Evolutionary conservation across 1,140 invertebrate species (phyloP), one percentile per base, ranked within the genome.

Genomic region (Drosophila mayri): DNA sequence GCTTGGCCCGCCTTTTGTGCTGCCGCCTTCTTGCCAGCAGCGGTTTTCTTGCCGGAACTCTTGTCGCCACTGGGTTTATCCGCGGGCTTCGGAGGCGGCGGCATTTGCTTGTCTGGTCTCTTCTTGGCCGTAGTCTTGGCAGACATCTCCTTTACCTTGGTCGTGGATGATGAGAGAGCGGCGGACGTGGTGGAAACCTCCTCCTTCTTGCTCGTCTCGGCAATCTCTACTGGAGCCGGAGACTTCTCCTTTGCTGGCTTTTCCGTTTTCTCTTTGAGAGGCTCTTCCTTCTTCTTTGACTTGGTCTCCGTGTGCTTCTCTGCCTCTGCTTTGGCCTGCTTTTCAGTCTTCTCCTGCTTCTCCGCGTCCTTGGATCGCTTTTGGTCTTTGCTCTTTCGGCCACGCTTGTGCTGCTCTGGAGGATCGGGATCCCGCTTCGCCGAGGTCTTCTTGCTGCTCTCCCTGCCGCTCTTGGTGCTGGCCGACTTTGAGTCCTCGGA

Each of bases 71-170:
- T 20, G 0, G 66, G 35, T 11, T 90, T 90, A 2, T 85, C 86
- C 0, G 71, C 86, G 1, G 86, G 85, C 44, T 90, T 90, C 1
- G 86, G 78, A 4, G 85, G 85, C 12, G 85, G 85, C 1, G 85
- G 85, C 85, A 90, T 90, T 68, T 90, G 86, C 18, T 90, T 90
- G 44, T 90, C 86, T 1, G 71, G 25, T 9, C 75, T 66, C 14
- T 90, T 90, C 38, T 90, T 90, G 25, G 70, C 60, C 11, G 46
- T 63, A 11, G 63, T 30, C 40, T 84, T 86, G 0, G 37, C 35
- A 0, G 66, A n/a, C 0, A 73, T 11, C 11, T 84, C 81, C 30
- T 85, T 81, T 2, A 11, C 20, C 20, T 90, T 88, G n/a, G n/a
- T 35, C 14, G 47, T 9, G 0, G 30, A 16, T 6, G n/a, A 8